Evolutionary conservation across 2,888 invertebrate species (phyloP).

Genomic region (Drosophila neonasuta): DNA sequence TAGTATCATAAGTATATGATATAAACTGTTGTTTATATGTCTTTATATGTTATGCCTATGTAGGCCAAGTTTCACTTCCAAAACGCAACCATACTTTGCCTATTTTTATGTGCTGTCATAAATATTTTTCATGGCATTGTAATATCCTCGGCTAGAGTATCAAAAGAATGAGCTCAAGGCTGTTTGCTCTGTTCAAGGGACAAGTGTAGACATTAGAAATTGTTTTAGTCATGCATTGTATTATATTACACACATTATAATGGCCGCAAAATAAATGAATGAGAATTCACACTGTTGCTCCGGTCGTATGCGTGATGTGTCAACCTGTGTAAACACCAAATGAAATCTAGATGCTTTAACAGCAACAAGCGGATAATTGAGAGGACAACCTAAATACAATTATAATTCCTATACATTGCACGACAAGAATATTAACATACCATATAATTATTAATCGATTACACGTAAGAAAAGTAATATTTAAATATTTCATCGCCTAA

Average conservation of each 20-base stretch:
- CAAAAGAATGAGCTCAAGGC: constrained; percentile 18
- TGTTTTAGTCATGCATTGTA: constrained; percentile 13
- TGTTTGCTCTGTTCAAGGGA: background rate
- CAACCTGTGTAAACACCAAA: background rate
- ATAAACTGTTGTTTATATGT: background rate
- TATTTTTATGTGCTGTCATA: background rate
- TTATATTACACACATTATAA: constrained; percentile 10
- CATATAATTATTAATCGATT: too few species aligned
- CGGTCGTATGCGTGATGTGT: constrained; percentile 19
- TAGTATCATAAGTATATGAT: background rate
- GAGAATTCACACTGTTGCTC: constrained; percentile 7
- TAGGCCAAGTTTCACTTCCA: background rate
- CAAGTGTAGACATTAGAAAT: constrained; percentile 6
- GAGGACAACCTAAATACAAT: too few species aligned
- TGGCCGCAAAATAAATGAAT: constrained; percentile 4
- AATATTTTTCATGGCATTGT: background rate
- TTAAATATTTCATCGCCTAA: background rate
- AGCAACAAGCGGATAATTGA: constrained; percentile 1
- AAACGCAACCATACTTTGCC: background rate
- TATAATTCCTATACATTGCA: background rate
- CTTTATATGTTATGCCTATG: background rate
- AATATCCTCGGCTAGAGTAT: background rate
- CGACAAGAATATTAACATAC: too few species aligned
- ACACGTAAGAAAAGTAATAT: too few species aligned
- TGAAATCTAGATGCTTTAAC: background rate